Evolutionary conservation across 2,888 invertebrate species (phyloP).

Genomic region (Lepeophtheirus nordmannii): DNA sequence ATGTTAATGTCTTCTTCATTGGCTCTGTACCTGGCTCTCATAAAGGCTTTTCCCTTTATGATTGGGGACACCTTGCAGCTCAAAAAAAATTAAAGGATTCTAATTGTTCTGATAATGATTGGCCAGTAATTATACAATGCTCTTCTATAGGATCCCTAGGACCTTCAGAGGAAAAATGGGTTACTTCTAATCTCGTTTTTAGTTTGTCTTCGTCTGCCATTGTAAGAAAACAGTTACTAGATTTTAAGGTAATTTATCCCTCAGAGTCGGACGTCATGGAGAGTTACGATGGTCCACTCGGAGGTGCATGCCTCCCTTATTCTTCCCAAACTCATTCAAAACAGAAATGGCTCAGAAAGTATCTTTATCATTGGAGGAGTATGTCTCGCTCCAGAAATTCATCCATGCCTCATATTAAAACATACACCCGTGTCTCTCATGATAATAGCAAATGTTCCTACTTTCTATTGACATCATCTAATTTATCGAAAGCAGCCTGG

Average conservation of each 20-base stretch:
- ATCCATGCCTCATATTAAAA: conserved; percentile 91
- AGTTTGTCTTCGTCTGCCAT: background rate
- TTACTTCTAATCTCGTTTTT: background rate
- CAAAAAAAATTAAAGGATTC: conserved; percentile 49
- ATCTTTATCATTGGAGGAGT: conserved; percentile 69
- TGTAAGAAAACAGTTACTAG: background rate
- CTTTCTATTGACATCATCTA: conserved; percentile 79
- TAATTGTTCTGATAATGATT: conserved; percentile 42
- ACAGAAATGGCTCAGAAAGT: conserved; percentile 63
- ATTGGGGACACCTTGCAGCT: conserved; percentile 48
- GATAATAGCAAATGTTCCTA: conserved; percentile 53
- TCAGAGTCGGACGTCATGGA: conserved; percentile 62
- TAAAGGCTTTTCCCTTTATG: conserved; percentile 40
- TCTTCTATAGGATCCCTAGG: conserved; percentile 82
- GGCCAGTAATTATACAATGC: conserved; percentile 67
- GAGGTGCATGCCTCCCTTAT: conserved; percentile 81
- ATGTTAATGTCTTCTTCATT: conserved; percentile 60
- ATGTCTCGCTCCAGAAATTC: conserved; percentile 49
- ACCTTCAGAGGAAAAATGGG: conserved; percentile 31
- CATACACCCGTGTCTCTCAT: conserved; percentile 54
- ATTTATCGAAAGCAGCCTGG: conserved; percentile 95
- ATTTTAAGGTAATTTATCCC: conserved; percentile 46
- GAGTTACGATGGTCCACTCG: conserved; percentile 66
- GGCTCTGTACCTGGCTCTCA: conserved; percentile 73
- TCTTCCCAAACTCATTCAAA: conserved; percentile 55